Conservation (phyloP, 2,797 vertebrate species). For the Xenops minutus region DNA sequence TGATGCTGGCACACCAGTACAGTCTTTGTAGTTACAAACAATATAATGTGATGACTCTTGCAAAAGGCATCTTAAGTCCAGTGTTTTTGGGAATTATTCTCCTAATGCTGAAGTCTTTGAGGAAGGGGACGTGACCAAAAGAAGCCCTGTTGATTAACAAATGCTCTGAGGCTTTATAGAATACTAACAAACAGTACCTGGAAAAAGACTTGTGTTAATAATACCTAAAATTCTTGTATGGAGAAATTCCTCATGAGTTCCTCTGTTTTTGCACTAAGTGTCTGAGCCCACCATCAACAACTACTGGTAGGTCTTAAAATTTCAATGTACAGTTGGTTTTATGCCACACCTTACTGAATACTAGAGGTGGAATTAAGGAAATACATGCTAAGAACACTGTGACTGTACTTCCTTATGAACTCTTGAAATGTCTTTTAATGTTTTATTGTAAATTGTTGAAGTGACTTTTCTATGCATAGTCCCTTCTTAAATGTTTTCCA, state of each 20-base stretch:
- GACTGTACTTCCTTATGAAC: conserved; percentile 12
- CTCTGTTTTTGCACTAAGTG: neutral
- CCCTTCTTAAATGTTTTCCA: neutral
- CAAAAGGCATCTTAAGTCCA: neutral
- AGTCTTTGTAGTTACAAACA: neutral
- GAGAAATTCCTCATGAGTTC: neutral
- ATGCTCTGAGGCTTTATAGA: neutral
- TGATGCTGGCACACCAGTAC: neutral
- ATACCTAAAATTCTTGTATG: neutral
- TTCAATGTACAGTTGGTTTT: neutral
- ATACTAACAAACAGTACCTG: neutral
- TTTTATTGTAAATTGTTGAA: neutral
- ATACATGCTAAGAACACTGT: neutral
- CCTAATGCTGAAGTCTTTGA: neutral
- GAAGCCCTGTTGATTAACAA: neutral
- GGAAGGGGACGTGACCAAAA: neutral
- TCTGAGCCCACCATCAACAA: neutral
- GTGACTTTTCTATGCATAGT: neutral
- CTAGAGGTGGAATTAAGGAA: neutral
- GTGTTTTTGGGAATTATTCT: neutral
- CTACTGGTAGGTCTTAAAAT: neutral
- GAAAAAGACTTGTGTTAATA: neutral
- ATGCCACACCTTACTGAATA: neutral
- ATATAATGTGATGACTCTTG: neutral
- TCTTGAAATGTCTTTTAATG: neutral